Percentiles rank a stretch among this genome's conserved stretches.
Conservation (phyloP, 2,113 vertebrate species). For the Benitochromis conjunctus region DNA sequence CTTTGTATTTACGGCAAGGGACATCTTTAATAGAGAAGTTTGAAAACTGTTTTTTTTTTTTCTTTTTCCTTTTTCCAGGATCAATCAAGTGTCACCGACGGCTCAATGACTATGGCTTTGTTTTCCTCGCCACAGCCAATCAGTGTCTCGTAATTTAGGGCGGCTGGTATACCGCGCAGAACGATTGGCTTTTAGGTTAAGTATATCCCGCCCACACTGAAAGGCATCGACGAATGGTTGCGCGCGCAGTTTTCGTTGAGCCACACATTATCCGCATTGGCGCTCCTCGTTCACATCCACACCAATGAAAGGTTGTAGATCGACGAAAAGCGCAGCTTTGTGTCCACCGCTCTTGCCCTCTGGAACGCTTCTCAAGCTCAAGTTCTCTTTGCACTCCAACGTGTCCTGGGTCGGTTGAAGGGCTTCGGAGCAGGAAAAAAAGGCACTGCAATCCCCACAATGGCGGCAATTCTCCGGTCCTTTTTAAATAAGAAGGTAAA, state of each 20-base stretch:
- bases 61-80: accelerated
- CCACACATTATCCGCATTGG: neutral
- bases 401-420: slow-evolving; percentile 33
- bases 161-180: neutral
- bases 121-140: slow-evolving; percentile 34
- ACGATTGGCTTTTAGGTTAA: slow-evolving; percentile 29
- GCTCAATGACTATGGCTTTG: neutral
- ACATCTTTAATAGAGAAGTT: neutral
- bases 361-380: neutral
- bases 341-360: neutral
- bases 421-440: neutral
- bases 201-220: neutral
- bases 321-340: neutral
- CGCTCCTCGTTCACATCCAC: accelerated
- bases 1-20: too few relatives aligned
- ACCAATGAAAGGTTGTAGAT: neutral
- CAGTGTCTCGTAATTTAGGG: slow-evolving; percentile 11
- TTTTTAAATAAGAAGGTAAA: slow-evolving; percentile 51
- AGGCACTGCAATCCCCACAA: neutral
- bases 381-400: neutral
- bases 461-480: slow-evolving; percentile 55
- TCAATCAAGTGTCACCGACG: neutral
- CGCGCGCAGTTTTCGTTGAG: neutral
- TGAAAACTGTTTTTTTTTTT: neutral
- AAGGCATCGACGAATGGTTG: neutral